Evolutionary conservation across 2,797 vertebrate genomes (phyloP).

Genomic region (Menidia menidia): DNA sequence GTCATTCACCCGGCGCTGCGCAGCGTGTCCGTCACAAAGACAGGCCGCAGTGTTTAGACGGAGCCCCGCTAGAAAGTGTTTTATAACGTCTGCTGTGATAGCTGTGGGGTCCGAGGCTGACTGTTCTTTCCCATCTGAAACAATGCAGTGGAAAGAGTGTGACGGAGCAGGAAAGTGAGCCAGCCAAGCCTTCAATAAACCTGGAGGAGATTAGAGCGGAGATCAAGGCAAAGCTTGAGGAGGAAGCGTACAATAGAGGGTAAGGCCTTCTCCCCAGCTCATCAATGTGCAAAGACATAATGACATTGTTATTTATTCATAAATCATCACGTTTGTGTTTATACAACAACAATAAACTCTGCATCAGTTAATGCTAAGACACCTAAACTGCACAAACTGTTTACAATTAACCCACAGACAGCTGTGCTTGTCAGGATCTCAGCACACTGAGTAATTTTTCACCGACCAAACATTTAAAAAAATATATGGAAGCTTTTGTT

Average conservation of each 20-base stretch:
- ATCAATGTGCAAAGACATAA: constrained; percentile 1
- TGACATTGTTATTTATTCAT: constrained; percentile 19
- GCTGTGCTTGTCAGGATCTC: background rate
- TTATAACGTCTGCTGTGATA: constrained; percentile 38
- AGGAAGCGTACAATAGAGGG: constrained; percentile 93
- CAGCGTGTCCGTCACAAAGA: constrained; percentile 32
- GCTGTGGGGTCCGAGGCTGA: constrained; percentile 53
- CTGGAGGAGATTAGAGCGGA: constrained; percentile 88
- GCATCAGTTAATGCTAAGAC: background rate
- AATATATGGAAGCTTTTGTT: too few species aligned
- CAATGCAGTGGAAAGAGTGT: constrained; percentile 89
- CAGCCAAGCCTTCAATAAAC: constrained; percentile 77
- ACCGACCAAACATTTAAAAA: background rate
- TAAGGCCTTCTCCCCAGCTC: constrained; percentile 48
- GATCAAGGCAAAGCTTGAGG: constrained; percentile 92
- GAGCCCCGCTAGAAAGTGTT: constrained; percentile 21
- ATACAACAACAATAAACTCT: background rate
- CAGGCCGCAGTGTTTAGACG: constrained; percentile 44
- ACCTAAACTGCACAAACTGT: background rate
- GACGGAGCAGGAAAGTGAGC: constrained; percentile 86
- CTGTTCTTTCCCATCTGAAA: constrained; percentile 79
- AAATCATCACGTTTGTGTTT: constrained; percentile 14
- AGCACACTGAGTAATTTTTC: background rate
- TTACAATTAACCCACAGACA: background rate
- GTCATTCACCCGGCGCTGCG: constrained; percentile 22